phyloP scores from a whole-genome alignment of 2,797 vertebrate species.

The Sebastes hopkinsi region DNA sequence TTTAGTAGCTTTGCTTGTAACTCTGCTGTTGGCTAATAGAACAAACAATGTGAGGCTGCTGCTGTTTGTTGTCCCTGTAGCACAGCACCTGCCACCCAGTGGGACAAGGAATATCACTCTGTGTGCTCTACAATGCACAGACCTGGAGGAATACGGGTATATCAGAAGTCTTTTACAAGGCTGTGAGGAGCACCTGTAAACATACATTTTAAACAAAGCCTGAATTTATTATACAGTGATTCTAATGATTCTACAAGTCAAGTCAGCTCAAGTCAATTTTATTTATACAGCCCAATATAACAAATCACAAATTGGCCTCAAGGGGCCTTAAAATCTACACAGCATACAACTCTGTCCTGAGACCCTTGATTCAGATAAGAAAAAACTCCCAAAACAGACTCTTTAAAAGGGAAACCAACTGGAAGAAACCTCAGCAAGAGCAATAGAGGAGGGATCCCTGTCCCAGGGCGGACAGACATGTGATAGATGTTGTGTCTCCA shows the following conservation, averaged over 20 bases:
- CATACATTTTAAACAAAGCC: neutral
- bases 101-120: neutral
- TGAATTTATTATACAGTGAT: neutral
- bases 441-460: neutral
- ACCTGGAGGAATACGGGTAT: neutral
- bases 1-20: conserved; percentile 41
- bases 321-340: neutral
- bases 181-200: neutral
- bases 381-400: neutral
- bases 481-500: neutral
- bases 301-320: neutral
- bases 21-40: conserved; percentile 44
- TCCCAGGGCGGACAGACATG: neutral
- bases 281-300: neutral
- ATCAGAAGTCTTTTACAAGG: neutral
- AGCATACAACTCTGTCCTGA: neutral
- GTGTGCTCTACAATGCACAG: neutral
- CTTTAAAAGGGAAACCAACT: neutral
- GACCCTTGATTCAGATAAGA: neutral
- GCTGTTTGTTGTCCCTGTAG: conserved; percentile 27
- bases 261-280: neutral
- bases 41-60: conserved; percentile 29
- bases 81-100: conserved; percentile 19
- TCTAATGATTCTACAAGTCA: neutral
- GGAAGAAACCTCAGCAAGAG: neutral